phyloP scores from a whole-genome alignment of 1,140 invertebrate genomes.

The Pogonognathellus flavescens region DNA sequence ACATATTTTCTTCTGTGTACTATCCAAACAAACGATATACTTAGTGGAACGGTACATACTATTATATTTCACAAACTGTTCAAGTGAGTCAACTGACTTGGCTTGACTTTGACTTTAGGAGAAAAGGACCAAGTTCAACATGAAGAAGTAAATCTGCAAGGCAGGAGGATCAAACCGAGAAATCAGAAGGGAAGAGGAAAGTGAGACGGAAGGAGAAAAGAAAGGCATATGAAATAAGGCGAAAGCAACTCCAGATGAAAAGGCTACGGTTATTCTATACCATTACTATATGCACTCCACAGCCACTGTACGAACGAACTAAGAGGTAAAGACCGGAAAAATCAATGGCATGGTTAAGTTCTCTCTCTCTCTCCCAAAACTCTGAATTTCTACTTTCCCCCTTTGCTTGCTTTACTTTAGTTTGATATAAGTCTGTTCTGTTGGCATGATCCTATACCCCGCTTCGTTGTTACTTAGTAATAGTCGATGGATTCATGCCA shows the following conservation, averaged over 20 bases:
- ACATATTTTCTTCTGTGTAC: neutral
- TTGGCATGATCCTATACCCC: constrained; percentile 41
- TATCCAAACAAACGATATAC: neutral
- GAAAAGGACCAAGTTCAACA: constrained; percentile 29
- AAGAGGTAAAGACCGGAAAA: constrained; percentile 65
- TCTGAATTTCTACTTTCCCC: constrained; percentile 48
- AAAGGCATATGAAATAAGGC: constrained; percentile 45
- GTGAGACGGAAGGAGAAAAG: constrained; percentile 43
- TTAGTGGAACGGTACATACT: neutral
- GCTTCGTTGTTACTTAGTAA: constrained; percentile 45
- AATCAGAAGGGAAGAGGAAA: constrained; percentile 48
- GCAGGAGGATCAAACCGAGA: constrained; percentile 49
- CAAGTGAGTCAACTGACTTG: constrained; percentile 38
- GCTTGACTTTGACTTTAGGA: constrained; percentile 32
- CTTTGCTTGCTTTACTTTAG: constrained; percentile 28
- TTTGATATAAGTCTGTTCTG: constrained; percentile 16
- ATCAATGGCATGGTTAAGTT: constrained; percentile 63
- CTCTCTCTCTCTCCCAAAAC: constrained; percentile 39
- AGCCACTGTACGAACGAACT: constrained; percentile 20
- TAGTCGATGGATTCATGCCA: constrained; percentile 28
- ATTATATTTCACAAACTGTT: constrained; percentile 42
- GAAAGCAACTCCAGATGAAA: constrained; percentile 36
- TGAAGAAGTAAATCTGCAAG: constrained; percentile 46
- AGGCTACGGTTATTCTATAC: neutral
- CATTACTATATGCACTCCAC: neutral